Base-by-base conservation (phyloP, 2,113 vertebrate genomes). In the Microtus richardsoni region DNA sequence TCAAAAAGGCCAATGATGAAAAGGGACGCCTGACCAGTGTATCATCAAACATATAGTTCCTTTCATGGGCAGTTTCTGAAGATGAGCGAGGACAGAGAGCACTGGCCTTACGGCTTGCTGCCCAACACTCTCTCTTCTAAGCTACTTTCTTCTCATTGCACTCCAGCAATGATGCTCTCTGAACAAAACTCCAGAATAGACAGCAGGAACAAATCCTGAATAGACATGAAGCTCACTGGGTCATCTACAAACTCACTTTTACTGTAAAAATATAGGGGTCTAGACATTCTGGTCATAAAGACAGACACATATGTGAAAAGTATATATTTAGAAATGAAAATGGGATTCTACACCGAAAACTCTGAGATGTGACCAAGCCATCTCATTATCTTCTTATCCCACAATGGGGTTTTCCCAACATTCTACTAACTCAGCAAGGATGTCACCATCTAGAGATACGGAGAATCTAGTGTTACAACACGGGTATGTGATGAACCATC, bases 1-100 rank as follows among this genome's bases (percentile, higher is more conserved):
- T 19, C n/a, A n/a, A 30, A 91, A 94, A 83, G 93, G 21, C 70
- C 90, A 84, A 41, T 19, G 54, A 91, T 91, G 84, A 96, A 93
- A 94, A 91, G 84, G 66, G 39, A 89, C 92, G 82, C 49, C 54
- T 90, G 73, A 89, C 12, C 36, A 54, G 5, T 84, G 16, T 22
- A 79, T 82, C 73, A 94, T 12, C 10, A 44, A 92, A 89, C 49
- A 60, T 33, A 85, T 52, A 74, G 79, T 96, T 86, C 86, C 82
- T 96, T 90, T 71, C 68, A 39, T 0, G 66, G 78, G 74, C 49
- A n/a, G 52, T 93, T 79, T 84, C 73, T 19, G 6, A 39, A 88
- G 84, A 82, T 71, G 17, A 1, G 2, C 1, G n/a, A 89, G 70
- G 39, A 82, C 66, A 58, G 5, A 26, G 73, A 22, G 24, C 86